phyloP scores from a whole-genome alignment of 2,113 vertebrate species.

The Oostethus manadensis region DNA sequence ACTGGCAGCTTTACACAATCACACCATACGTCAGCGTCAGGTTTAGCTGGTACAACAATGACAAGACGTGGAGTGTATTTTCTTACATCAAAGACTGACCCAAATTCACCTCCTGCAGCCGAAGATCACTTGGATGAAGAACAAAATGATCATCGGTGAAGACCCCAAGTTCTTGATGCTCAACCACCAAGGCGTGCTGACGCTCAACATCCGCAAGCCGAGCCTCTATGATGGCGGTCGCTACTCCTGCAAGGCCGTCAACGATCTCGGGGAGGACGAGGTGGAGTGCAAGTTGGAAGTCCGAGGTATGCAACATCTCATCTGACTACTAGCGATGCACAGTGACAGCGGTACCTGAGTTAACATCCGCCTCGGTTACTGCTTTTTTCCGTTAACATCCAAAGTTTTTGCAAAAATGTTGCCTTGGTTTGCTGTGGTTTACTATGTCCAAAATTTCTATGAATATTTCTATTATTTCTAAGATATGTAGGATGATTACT shows the following conservation, averaged over 20 bases:
- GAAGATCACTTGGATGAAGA: constrained; percentile 88
- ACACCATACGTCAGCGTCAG: background rate
- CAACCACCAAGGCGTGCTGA: constrained; percentile 84
- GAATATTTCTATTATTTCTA: no score
- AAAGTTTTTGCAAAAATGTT: background rate
- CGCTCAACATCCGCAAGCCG: constrained; percentile 82
- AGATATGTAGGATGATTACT: no score
- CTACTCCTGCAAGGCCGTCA: constrained; percentile 81
- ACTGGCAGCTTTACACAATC: background rate
- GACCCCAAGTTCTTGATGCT: constrained; percentile 85
- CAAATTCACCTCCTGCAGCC: constrained; percentile 48
- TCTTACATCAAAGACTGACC: background rate
- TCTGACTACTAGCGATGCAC: background rate
- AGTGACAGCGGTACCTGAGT: background rate
- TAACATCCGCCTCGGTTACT: no score
- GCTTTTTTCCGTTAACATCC: no score
- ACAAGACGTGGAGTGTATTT: no score
- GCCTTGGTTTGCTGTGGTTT: no score
- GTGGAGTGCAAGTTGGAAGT: constrained; percentile 85
- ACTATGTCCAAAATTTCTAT: no score
- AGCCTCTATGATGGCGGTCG: constrained; percentile 78
- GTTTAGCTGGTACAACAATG: background rate
- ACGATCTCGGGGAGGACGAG: constrained; percentile 80
- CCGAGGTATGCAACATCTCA: constrained; percentile 66
- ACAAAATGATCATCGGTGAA: constrained; percentile 79